These are phyloP conservation scores for Patella depressa DNA, from an alignment of 2,888 invertebrate genomes.

Conservation along the genomic window DNA sequence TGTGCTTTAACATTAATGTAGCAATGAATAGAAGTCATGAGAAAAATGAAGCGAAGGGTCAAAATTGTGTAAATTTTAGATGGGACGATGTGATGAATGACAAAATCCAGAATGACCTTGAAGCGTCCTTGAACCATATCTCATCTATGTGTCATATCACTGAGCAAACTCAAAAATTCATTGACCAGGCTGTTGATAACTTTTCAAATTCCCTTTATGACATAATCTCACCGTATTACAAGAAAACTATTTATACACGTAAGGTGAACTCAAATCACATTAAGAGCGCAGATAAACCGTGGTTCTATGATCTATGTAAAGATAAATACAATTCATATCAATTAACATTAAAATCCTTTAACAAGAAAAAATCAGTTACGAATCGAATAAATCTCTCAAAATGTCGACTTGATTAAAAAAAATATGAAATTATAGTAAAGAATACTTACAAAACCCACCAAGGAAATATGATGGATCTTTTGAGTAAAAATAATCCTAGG, in stretches of 20 bases:
- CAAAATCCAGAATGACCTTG: not conserved
- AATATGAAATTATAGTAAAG: not conserved
- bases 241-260: not conserved
- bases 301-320: not conserved
- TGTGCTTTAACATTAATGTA: not conserved
- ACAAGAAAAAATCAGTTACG: not conserved
- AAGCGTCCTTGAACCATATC: not conserved
- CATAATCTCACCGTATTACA: not conserved
- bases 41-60: not conserved
- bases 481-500: not conserved
- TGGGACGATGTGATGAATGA: not conserved
- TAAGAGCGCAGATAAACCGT: not conserved
- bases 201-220: not conserved
- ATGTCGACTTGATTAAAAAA: not conserved
- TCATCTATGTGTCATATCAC: not conserved
- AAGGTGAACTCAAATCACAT: not conserved
- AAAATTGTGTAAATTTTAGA: not conserved
- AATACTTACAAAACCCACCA: not conserved
- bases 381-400: not conserved
- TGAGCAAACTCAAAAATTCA: not conserved
- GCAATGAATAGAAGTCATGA: not conserved
- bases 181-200: not conserved
- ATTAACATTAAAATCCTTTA: not conserved
- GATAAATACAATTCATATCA: not conserved
- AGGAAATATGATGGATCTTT: slow-evolving; percentile 4